Conservation (phyloP, 2,797 vertebrate species). For the Choloepus didactylus region DNA sequence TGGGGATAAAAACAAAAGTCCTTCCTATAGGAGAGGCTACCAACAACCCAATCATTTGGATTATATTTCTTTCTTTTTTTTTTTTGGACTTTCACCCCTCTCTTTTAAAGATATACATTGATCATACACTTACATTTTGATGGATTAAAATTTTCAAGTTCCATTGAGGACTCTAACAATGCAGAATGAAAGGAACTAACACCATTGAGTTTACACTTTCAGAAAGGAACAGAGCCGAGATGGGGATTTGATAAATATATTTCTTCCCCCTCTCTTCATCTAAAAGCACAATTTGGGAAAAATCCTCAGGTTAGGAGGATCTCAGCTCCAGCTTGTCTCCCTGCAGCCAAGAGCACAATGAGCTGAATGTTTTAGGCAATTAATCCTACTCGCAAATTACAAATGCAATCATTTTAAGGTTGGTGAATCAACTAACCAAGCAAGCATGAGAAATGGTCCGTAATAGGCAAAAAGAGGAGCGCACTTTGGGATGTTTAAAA, state of each 20-base stretch:
- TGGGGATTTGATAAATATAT: neutral
- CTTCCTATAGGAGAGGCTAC: slow-evolving; percentile 9
- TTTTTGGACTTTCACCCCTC: neutral
- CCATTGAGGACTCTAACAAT: neutral
- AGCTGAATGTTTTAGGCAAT: neutral
- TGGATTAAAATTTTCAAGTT: slow-evolving; percentile 45
- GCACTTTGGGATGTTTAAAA: neutral
- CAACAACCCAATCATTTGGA: neutral
- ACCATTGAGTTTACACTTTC: neutral
- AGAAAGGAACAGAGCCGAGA: neutral
- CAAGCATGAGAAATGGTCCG: neutral
- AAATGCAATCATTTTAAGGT: slow-evolving; percentile 33
- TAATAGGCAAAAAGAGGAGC: neutral
- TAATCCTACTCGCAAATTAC: neutral
- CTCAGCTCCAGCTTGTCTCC: neutral
- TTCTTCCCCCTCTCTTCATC: neutral
- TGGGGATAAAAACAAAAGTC: slow-evolving; percentile 50
- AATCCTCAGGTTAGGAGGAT: neutral
- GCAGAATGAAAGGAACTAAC: neutral
- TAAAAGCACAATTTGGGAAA: neutral
- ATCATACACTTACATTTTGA: slow-evolving; percentile 49
- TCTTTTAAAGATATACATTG: slow-evolving; percentile 18
- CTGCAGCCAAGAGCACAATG: neutral
- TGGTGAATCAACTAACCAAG: slow-evolving; percentile 16
- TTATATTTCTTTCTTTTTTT: slow-evolving; percentile 46